Conservation (phyloP, 2,113 vertebrate genomes). For the Nestor notabilis region DNA sequence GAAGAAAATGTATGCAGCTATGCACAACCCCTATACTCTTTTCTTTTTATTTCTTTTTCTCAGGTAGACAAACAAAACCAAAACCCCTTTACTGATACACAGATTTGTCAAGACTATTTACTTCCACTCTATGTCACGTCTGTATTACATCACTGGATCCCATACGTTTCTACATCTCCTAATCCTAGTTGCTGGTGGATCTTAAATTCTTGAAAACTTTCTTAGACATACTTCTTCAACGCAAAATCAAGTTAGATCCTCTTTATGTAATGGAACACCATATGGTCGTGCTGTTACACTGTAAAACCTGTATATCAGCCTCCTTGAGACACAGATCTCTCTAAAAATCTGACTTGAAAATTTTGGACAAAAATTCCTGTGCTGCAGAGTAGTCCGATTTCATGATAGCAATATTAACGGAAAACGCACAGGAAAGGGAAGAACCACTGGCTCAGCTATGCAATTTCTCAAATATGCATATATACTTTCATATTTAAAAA, state of each 20-base stretch:
- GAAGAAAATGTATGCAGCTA: not conserved
- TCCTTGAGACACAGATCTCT: not conserved
- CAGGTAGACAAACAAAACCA: not conserved
- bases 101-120: not conserved
- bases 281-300: not conserved
- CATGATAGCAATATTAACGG: not conserved
- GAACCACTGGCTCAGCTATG: not conserved
- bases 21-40: fast-evolving
- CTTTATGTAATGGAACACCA: not conserved
- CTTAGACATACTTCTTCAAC: not conserved
- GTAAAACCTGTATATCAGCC: not conserved
- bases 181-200: not conserved
- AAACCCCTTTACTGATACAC: not conserved
- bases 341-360: not conserved
- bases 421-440: not conserved
- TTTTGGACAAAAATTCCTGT: not conserved
- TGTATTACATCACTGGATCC: not conserved
- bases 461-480: not conserved
- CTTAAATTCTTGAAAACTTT: not conserved
- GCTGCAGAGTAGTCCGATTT: not conserved
- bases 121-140: not conserved
- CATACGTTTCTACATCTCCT: not conserved
- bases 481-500: not conserved
- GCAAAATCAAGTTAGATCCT: not conserved
- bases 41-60: not conserved